Evolutionary conservation across 1,140 invertebrate genomes (phyloP).

Genomic region (Formica selysi): DNA sequence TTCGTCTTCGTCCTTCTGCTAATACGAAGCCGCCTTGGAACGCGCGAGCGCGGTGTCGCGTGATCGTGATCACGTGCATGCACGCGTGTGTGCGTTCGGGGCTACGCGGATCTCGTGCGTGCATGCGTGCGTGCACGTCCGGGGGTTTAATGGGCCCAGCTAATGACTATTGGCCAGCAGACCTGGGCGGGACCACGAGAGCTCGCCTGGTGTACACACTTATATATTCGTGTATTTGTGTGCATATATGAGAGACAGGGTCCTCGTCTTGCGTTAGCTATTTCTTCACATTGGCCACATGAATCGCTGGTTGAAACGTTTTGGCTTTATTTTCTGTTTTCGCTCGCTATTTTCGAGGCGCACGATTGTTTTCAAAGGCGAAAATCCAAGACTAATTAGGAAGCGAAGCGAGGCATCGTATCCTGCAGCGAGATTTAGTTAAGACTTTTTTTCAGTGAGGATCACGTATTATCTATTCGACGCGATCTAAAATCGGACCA

Average conservation of each 20-base stretch:
- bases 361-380: not conserved
- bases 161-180: constrained; percentile 87
- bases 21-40: constrained; percentile 63
- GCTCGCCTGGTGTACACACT: constrained; percentile 64
- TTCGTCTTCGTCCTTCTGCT: constrained; percentile 29
- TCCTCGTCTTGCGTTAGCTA: constrained; percentile 28
- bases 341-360: not conserved
- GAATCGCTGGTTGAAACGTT: constrained; percentile 40
- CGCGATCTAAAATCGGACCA: not conserved
- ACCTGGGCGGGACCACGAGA: constrained; percentile 85
- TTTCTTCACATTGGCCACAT: constrained; percentile 12
- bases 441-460: not conserved
- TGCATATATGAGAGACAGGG: not conserved
- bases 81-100: not conserved
- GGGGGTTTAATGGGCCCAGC: constrained; percentile 86
- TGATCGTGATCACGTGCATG: constrained; percentile 50
- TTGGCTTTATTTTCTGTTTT: constrained; percentile 4
- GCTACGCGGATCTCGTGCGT: constrained; percentile 39
- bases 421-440: not conserved
- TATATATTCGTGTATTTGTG: constrained; percentile 29
- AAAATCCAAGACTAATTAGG: not conserved
- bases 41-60: constrained; percentile 46
- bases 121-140: constrained; percentile 73
- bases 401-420: not conserved
- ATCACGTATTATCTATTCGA: not conserved